A percentile compares a stretch with the other conserved stretches of the same genome.
Evolutionary conservation across 2,888 invertebrate genomes (phyloP).

Genomic region (Dinocampus coccinellae): DNA sequence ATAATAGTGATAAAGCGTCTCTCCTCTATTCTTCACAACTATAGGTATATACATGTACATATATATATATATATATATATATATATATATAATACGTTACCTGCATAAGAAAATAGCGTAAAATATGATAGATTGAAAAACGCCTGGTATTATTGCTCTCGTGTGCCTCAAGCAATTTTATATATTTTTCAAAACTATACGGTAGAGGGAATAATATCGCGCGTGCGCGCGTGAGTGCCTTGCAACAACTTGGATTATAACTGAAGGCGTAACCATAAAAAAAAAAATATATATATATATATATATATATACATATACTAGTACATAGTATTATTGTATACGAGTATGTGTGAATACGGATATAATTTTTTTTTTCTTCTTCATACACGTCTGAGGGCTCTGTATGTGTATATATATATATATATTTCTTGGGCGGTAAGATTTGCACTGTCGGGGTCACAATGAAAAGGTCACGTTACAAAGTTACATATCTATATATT

Average conservation of each 20-base stretch:
- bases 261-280: constrained; percentile 30
- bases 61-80: neutral
- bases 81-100: neutral
- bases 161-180: constrained; percentile 28
- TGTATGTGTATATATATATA: neutral
- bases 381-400: no score
- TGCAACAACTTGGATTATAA: constrained; percentile 21
- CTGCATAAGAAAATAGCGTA: constrained; percentile 7
- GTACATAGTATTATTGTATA: neutral
- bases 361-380: neutral
- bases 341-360: neutral
- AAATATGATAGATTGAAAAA: constrained; percentile 26
- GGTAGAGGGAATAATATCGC: constrained; percentile 6
- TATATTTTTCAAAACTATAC: constrained; percentile 23
- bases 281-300: no score
- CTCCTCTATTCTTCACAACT: neutral
- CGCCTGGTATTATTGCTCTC: constrained; percentile 26
- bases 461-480: neutral
- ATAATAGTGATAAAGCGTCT: constrained; percentile 30
- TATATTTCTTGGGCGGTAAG: neutral
- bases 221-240: constrained; percentile 5
- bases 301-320: neutral
- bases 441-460: neutral
- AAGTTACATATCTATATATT: neutral
- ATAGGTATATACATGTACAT: neutral